Percentiles rank a stretch among this genome's conserved stretches.
Conservation (phyloP, 2,113 vertebrate genomes). For the Antechinus flavipes region DNA sequence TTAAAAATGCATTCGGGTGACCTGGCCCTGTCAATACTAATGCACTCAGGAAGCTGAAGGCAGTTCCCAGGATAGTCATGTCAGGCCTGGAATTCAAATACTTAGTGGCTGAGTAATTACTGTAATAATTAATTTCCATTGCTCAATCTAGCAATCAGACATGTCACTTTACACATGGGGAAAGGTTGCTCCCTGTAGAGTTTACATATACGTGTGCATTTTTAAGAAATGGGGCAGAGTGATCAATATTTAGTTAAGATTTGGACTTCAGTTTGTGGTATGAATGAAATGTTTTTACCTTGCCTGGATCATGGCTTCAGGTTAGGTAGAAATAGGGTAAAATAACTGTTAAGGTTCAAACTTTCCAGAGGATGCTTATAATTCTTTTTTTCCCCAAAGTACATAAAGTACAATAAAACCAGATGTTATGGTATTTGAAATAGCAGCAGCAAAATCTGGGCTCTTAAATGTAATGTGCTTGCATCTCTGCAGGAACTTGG, state of each 20-base stretch:
- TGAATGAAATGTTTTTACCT: slow-evolving; percentile 15
- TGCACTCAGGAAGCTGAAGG: slow-evolving; percentile 69
- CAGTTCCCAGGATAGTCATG: slow-evolving; percentile 64
- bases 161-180: slow-evolving; percentile 80
- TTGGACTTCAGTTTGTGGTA: slow-evolving; percentile 29
- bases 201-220: background rate
- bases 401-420: background rate
- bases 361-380: slow-evolving; percentile 1
- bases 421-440: slow-evolving; percentile 18
- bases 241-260: slow-evolving; percentile 26
- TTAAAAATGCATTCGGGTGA: slow-evolving; percentile 76
- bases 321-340: slow-evolving; percentile 27
- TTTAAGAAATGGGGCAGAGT: slow-evolving; percentile 22
- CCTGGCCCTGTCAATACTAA: slow-evolving; percentile 77
- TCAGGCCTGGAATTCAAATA: slow-evolving; percentile 70
- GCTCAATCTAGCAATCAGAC: slow-evolving; percentile 78
- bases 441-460: background rate
- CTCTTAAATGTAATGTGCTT: background rate
- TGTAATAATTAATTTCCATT: slow-evolving; percentile 81
- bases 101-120: slow-evolving; percentile 77
- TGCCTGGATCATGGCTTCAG: slow-evolving; percentile 2
- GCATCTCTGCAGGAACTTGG: background rate
- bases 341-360: slow-evolving; percentile 1
- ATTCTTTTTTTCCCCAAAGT: background rate
- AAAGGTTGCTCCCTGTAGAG: slow-evolving; percentile 59